Conservation (phyloP, 2,888 invertebrate genomes). For the Rhaphigaster nebulosa region DNA sequence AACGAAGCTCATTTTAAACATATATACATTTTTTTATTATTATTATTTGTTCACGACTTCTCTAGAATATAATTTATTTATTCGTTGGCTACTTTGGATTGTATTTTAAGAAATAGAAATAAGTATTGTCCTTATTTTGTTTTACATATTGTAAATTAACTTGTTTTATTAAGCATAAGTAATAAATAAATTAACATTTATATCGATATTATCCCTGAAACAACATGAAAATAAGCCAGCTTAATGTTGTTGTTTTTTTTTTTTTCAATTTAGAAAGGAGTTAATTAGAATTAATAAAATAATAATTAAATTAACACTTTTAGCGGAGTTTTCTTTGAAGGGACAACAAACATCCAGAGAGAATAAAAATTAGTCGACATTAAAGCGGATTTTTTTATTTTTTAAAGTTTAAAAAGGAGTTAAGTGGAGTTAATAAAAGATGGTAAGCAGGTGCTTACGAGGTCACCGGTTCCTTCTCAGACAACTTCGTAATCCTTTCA, state of each 20-base stretch:
- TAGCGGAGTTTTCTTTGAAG: not conserved
- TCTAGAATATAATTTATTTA: no score
- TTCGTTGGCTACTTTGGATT: no score
- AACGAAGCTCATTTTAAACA: no score
- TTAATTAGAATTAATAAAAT: not conserved
- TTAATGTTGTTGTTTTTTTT: not conserved
- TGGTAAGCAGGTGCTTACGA: not conserved
- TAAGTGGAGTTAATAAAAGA: slow-evolving; percentile 33
- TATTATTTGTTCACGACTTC: no score
- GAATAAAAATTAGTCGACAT: not conserved
- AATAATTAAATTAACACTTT: not conserved
- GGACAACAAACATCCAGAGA: not conserved
- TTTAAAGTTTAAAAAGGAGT: not conserved
- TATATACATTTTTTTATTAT: no score
- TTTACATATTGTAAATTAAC: no score
- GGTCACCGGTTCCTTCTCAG: not conserved
- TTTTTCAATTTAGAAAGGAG: not conserved
- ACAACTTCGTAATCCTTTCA: slow-evolving; percentile 28
- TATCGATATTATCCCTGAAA: no score
- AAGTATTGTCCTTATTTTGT: no score
- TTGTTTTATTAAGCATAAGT: no score
- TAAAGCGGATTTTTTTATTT: not conserved
- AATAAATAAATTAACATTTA: no score
- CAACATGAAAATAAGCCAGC: no score
- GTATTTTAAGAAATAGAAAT: no score